These are phyloP conservation scores for Dimorphilus gyrociliatus DNA, from an alignment of 2,888 invertebrate species.

Conservation along the genomic window DNA sequence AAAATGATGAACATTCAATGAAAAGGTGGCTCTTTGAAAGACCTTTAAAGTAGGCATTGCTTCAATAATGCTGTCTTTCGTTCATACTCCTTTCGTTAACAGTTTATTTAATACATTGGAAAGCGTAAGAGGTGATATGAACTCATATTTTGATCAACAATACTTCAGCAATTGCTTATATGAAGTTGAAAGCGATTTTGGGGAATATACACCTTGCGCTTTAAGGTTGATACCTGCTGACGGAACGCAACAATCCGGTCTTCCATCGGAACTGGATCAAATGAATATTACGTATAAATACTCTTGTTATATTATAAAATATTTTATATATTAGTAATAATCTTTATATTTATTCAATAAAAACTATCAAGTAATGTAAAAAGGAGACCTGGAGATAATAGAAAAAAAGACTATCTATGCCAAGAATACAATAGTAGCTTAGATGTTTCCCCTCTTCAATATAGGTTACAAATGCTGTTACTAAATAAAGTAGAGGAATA, in stretches of 20 bases:
- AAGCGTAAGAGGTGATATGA: constrained; percentile 5
- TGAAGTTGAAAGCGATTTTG: constrained; percentile 2
- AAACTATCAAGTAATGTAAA: not conserved
- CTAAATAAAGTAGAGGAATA: too few relatives aligned
- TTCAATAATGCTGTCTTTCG: too few relatives aligned
- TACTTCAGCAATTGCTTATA: constrained; percentile 11
- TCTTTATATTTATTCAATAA: too few relatives aligned
- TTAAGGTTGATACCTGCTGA: constrained; percentile 9
- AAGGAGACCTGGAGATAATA: not conserved
- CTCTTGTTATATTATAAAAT: too few relatives aligned
- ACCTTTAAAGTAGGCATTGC: constrained; percentile 6
- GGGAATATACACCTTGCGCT: constrained; percentile 3
- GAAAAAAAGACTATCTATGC: constrained; percentile 5
- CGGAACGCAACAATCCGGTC: too few relatives aligned
- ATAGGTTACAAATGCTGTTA: constrained; percentile 6
- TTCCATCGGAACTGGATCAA: too few relatives aligned
- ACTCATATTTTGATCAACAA: constrained; percentile 8
- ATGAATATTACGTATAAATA: too few relatives aligned
- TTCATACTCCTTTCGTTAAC: constrained; percentile 1
- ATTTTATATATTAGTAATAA: not conserved
- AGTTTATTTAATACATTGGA: constrained; percentile 9
- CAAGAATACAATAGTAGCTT: constrained; percentile 5
- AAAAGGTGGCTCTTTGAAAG: constrained; percentile 4
- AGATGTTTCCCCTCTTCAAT: constrained; percentile 3
- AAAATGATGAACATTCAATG: constrained; percentile 3